These are phyloP conservation scores for Passerina amoena DNA, from an alignment of 2,113 vertebrate genomes.

Conservation along the genomic window DNA sequence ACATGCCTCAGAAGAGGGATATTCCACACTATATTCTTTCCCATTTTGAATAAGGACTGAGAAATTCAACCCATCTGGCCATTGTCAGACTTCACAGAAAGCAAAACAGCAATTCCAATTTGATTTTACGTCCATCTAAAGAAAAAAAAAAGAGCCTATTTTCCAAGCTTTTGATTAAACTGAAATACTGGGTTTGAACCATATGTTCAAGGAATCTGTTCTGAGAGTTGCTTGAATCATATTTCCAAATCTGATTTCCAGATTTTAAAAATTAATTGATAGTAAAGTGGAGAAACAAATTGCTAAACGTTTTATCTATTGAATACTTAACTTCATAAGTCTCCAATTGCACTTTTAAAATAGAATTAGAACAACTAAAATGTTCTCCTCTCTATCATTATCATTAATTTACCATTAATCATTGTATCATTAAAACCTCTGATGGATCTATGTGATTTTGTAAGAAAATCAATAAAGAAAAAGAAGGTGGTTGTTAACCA, in stretches of 20 bases:
- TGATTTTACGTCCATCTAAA: neutral
- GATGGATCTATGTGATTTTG: neutral
- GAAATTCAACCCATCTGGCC: neutral
- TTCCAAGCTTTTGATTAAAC: neutral
- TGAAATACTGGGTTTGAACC: neutral
- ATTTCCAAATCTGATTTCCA: neutral
- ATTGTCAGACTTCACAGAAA: neutral
- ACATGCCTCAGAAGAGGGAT: neutral
- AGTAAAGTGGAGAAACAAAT: neutral
- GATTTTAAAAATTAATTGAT: neutral
- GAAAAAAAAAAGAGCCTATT: neutral
- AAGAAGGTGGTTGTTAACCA: neutral
- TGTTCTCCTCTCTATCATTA: neutral
- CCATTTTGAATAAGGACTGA: neutral
- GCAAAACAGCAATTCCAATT: neutral
- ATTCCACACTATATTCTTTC: neutral
- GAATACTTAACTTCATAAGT: neutral
- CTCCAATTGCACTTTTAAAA: neutral
- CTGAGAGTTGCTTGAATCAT: neutral
- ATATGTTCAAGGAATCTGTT: neutral
- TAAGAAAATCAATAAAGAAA: neutral
- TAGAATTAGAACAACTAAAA: neutral
- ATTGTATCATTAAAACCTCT: neutral
- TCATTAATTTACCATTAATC: neutral
- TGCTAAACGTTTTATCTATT: neutral